Base-by-base conservation (phyloP, 1,140 invertebrate genomes). In the Bursaphelenchus mucronatus region DNA sequence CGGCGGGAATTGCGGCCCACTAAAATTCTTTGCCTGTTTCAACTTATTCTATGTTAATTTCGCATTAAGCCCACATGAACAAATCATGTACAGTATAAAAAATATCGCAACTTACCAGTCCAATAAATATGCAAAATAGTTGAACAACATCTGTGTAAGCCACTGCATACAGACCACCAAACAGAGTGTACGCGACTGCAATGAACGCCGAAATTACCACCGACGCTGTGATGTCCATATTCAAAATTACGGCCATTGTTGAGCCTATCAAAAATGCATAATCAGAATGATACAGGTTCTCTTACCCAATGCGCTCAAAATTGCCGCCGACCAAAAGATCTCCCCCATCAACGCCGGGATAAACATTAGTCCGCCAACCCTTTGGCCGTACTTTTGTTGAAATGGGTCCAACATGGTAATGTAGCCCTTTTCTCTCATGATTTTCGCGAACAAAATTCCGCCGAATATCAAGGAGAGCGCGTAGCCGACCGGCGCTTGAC, bases 101-200 rank as follows among this genome's bases (percentile, higher is more conserved):
- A 30, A 30, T 30, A 30, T 1, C 30, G 30, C 30, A 30, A 30
- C 30, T 30, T 30, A 88, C 88, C 82, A 98, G 84, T 21, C 94
- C 94, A 70, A 95, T 87, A 83, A 97, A 95, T 78, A 97, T 97
- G 83, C 92, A 96, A 84, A 96, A 93, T 1, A 97, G 86, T 83
- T 97, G 94, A 69, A 97, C 93, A 71, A 97, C 93, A 82, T 97
- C 94, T 0, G 94, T 97, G 81, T 96, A 97, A 0, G 94, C 94
- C 47, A 97, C 94, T 46, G 92, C 90, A 82, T 97, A 97, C 10
- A 97, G 86, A 0, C 94, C 94, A 0, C 94, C 94, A 81, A 96
- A 93, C 11, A 97, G 85, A 0, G 94, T 97, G 84, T 97, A 97
- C 82, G 94, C 90, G 30, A 97, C 88, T 11, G 94, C 94, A 66